Evolutionary conservation across 1,140 invertebrate species (phyloP), one percentile per base, ranked within the genome.

Genomic region (Cydia amplana): DNA sequence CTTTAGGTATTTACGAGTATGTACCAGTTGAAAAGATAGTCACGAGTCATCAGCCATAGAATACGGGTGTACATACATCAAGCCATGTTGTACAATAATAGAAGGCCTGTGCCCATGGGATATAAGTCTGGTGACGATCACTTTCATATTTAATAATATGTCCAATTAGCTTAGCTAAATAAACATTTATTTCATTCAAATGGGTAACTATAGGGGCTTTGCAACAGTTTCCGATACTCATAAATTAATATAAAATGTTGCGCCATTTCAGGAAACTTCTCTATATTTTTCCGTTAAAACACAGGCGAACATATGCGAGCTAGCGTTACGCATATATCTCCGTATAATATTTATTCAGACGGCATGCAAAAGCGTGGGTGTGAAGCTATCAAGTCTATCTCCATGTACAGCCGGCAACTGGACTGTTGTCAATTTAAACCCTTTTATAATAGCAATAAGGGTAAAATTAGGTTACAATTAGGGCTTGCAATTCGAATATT

Each of bases 321-420:
- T 70, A 70, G 32, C 65, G 65, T 70, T 18, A 70, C 36, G 65
- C 65, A 70, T 70, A 70, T 36, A 70, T 36, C 32, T 18, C 9
- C 65, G 65, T 70, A 65, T 65, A 70, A 70, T 70, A 70, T 70
- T 70, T 70, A 70, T 70, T 70, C 65, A 70, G 65, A 36, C 65
- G 7, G 65, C 65, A 43, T 70, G 65, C 65, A 70, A 70, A 70
- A 32, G 64, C 25, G 65, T 70, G 65, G 65, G 65, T 70, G 65
- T 70, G 65, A 70, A 70, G 36, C 65, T 70, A 70, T 43, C 65
- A 70, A 40, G 65, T 70, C n/a, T 40, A 70, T 70, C 65, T n/a
- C 65, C 65, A 70, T 12, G 65, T 70, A 70, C 65, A 70, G 36
- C 32, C 16, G 32, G 65, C 65, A 18, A 70, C 65, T 9, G 1